phyloP scores from a whole-genome alignment of 2,888 invertebrate genomes.

The Ernsta delagoae region DNA sequence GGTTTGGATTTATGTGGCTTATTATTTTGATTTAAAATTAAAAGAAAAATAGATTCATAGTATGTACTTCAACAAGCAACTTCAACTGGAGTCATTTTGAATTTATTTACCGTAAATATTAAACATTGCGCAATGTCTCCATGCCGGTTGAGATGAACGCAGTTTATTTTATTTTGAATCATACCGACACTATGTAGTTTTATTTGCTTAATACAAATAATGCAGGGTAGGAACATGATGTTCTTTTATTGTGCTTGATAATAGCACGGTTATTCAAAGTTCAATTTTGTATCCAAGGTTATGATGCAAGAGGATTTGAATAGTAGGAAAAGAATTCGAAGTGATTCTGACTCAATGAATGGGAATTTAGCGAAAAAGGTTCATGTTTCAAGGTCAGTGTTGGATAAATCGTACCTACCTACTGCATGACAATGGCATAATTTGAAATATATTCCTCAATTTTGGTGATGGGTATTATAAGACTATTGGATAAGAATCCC shows the following conservation, averaged over 20 bases:
- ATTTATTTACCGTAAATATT: no score
- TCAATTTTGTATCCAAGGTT: slow-evolving; percentile 45
- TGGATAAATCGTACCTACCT: slow-evolving; percentile 36
- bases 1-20: neutral
- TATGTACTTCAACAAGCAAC: neutral
- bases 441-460: neutral
- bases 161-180: no score
- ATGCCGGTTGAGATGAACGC: no score
- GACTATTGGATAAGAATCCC: neutral
- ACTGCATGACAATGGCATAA: slow-evolving; percentile 12
- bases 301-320: slow-evolving; percentile 46
- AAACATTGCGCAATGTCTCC: no score
- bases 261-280: neutral
- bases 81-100: no score
- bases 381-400: slow-evolving; percentile 58
- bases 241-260: no score
- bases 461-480: slow-evolving; percentile 6
- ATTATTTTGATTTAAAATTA: no score
- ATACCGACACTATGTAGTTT: no score
- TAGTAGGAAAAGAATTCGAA: slow-evolving; percentile 64
- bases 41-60: neutral
- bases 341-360: slow-evolving; percentile 60
- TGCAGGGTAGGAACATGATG: no score
- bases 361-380: slow-evolving; percentile 68
- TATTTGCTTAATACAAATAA: no score